Conservation (phyloP, 2,888 invertebrate genomes). For the Latrodectus hesperus region DNA sequence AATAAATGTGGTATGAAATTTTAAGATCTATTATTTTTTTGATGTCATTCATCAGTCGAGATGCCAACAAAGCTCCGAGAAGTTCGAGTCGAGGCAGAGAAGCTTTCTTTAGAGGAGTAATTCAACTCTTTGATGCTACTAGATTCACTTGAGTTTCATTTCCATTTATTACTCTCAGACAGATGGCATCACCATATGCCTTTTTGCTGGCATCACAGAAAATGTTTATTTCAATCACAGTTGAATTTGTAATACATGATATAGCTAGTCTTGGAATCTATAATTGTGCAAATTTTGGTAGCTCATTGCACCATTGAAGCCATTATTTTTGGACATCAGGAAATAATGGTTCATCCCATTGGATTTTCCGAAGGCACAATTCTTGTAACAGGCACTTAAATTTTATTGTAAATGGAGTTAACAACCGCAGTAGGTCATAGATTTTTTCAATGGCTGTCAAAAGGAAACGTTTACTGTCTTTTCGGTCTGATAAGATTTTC, state of each 20-base stretch:
- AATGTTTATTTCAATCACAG: background rate
- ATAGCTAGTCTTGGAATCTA: background rate
- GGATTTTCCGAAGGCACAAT: no score
- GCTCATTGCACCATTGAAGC: no score
- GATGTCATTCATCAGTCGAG: background rate
- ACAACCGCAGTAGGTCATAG: background rate
- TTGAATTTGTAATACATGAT: background rate
- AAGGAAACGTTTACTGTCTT: conserved; percentile 1
- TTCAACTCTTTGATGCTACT: no score
- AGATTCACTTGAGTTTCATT: no score
- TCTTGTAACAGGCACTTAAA: background rate
- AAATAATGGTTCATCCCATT: no score
- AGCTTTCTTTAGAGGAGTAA: no score
- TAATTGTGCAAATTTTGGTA: background rate
- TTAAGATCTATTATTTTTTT: background rate
- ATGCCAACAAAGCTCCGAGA: no score
- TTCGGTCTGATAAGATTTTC: background rate
- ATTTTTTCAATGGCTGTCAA: background rate
- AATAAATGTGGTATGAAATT: background rate
- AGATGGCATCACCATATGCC: no score
- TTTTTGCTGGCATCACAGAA: background rate
- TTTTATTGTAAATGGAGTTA: background rate
- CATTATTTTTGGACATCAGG: no score
- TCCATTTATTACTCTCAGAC: no score
- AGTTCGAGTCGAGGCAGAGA: no score